phyloP scores from a whole-genome alignment of 2,888 invertebrate genomes.

The Ophraella communa region DNA sequence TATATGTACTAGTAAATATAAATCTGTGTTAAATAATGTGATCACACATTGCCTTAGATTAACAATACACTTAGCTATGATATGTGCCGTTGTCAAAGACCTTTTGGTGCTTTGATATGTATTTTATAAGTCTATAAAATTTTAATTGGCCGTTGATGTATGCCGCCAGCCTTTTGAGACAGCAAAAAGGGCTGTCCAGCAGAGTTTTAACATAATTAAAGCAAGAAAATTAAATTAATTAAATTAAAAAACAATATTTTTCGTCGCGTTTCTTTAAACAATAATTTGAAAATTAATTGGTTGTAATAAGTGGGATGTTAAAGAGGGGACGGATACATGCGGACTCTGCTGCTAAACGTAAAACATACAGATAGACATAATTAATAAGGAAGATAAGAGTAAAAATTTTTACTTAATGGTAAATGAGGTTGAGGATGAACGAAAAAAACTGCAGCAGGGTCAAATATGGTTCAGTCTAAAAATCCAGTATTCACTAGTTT shows the following conservation, averaged over 20 bases:
- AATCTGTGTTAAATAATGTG: constrained; percentile 38
- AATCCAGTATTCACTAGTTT: constrained; percentile 95
- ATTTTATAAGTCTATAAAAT: constrained; percentile 53
- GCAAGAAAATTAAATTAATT: too few species aligned
- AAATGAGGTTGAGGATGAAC: constrained; percentile 68
- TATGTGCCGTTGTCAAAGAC: constrained; percentile 51
- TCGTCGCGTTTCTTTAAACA: constrained; percentile 1
- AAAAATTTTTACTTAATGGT: constrained; percentile 76
- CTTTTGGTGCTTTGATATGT: constrained; percentile 56
- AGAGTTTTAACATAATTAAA: constrained; percentile 3
- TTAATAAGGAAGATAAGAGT: constrained; percentile 63
- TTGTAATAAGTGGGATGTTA: constrained; percentile 26
- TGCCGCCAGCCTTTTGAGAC: constrained; percentile 50
- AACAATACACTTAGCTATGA: constrained; percentile 48
- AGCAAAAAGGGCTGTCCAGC: constrained; percentile 34
- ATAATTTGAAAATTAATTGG: neutral
- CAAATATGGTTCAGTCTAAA: constrained; percentile 76
- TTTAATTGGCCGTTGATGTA: constrained; percentile 49
- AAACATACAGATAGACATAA: constrained; percentile 39
- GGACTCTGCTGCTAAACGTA: constrained; percentile 57
- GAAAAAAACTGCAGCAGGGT: constrained; percentile 70
- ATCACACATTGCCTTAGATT: constrained; percentile 44
- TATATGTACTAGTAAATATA: constrained; percentile 39
- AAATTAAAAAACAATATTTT: neutral
- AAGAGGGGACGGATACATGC: constrained; percentile 51